Evolutionary conservation across 2,888 invertebrate genomes (phyloP), one percentile per base, ranked within the genome.

Genomic region (Ochropleura plecta): DNA sequence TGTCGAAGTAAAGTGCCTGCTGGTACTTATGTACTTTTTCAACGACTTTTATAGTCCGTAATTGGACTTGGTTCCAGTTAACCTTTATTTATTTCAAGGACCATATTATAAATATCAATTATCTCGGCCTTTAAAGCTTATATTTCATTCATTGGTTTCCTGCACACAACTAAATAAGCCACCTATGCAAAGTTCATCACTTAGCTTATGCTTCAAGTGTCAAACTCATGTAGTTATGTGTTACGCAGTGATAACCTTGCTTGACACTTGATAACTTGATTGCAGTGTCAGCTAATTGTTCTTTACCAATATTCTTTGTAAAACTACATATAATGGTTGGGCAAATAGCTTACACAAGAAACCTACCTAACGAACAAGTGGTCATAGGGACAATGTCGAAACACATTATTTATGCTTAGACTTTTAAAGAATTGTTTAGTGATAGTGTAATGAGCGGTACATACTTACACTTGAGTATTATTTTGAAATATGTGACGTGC

Each of bases 321-420:
- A 79, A 80, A 78, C 79, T 85, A 30, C 30, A 30, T 30, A 76
- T 87, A 87, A 88, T 89, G 86, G 88, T 79, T 86, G 66, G 77
- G 73, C 81, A 88, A 86, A 88, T 60, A 85, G 68, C 59, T 88
- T 85, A 79, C 83, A 83, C 84, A 88, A 88, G 71, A 62, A 62
- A 44, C 44, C 68, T 81, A 69, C 78, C 44, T 44, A 46, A 44
- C 44, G 16, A 64, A 49, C 57, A 55, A 67, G 68, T 53, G 57
- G 16, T 8, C 65, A 44, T 30, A 73, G 79, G 69, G 73, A 63
- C 16, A 30, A 30, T 73, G 53, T 67, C 62, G 48, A 44, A 70
- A 79, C 44, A 60, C 51, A 64, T 55, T 78, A 40, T 70, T 46
- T 53, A 7, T 59, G n/a, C n/a, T 62, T 62, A 69, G 30, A 16